Evolutionary conservation across 2,888 invertebrate species (phyloP).

Genomic region (Cetonia aurata): DNA sequence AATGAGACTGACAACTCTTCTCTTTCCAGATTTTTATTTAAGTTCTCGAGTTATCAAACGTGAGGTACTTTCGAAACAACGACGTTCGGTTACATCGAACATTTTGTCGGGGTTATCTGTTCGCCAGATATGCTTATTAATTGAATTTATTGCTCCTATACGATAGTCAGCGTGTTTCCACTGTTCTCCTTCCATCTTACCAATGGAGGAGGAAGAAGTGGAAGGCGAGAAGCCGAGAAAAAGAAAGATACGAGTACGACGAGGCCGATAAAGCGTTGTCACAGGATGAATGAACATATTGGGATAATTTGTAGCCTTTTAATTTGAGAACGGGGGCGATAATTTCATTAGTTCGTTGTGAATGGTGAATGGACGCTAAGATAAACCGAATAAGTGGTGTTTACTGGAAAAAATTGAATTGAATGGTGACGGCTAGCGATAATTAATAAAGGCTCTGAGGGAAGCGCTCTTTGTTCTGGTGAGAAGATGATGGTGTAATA

Average conservation of each 20-base stretch:
- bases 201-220: no score
- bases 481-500: no score
- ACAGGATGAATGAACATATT: slow-evolving; percentile 27
- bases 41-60: no score
- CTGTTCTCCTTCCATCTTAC: background rate
- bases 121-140: slow-evolving; percentile 35
- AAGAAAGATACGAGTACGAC: no score
- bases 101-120: slow-evolving; percentile 31
- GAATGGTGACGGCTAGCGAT: background rate
- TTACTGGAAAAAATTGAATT: slow-evolving; percentile 2
- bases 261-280: background rate
- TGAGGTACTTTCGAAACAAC: no score
- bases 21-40: slow-evolving; percentile 9
- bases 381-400: slow-evolving; percentile 10
- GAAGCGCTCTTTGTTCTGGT: no score
- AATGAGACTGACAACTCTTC: slow-evolving; percentile 27
- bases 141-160: slow-evolving; percentile 35
- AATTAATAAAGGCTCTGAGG: no score
- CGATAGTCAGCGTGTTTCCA: slow-evolving; percentile 6
- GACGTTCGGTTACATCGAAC: slow-evolving; percentile 14
- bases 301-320: slow-evolving; percentile 37
- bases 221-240: no score
- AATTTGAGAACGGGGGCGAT: slow-evolving; percentile 27
- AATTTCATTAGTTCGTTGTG: slow-evolving; percentile 19
- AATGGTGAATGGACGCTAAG: slow-evolving; percentile 25